Evolutionary conservation across 2,797 vertebrate species (phyloP), one percentile per base, ranked within the genome.

Genomic region (Antennarius maculatus): DNA sequence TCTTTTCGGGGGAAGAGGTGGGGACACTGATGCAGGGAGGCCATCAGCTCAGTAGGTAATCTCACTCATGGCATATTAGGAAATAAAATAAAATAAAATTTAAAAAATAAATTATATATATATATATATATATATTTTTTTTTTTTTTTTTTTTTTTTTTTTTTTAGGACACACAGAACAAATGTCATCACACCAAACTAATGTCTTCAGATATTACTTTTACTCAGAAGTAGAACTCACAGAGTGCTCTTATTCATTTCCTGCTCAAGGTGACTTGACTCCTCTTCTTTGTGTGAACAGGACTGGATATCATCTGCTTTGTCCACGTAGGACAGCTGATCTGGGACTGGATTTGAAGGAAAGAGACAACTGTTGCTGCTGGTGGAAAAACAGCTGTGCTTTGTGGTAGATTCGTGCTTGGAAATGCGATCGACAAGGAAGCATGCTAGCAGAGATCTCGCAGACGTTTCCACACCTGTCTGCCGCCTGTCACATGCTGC

Each of bases 11-110:
- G 80, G 77, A 76, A 70, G 75, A 83, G 56, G 76, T 83, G 77
- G 77, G 73, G 80, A 68, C 70, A 79, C 76, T 73, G 77, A 65
- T 69, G 82, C 27, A 83, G 83, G 86, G 87, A 90, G 91, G 81
- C 70, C 79, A 86, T 81, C 84, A 85, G 83, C 74, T 83, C 77
- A 85, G 76, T 84, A 92, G 93, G 92, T 94, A 80, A 76, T 29
- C 54, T 75, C 34, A 51, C n/a, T 3, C 15, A 13, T 48, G 23
- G 28, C 0, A 27, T 27, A 9, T 52, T 18, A 2, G 23, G 23
- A 23, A 23, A 23, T n/a, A n/a, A n/a, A n/a, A n/a, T n/a, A n/a
- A n/a, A n/a, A n/a, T n/a, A n/a, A n/a, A n/a, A n/a, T n/a, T n/a
- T n/a, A n/a, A n/a, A n/a, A n/a, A n/a, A n/a, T n/a, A n/a, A n/a